Base-by-base conservation (phyloP, 2,113 vertebrate genomes). In the Eurypyga helias region DNA sequence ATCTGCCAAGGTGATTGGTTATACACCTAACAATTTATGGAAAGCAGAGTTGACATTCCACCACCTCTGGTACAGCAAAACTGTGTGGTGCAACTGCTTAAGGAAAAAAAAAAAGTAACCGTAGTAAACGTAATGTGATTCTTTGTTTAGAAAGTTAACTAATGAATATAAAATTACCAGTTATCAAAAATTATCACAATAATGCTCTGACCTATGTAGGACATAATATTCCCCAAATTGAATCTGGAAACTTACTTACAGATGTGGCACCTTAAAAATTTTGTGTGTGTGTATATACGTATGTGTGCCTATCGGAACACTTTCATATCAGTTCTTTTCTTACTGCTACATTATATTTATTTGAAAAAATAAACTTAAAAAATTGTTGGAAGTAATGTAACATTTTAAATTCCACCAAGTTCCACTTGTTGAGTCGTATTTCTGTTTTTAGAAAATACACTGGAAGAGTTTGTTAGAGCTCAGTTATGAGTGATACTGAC, bases 101-200 rank as follows among this genome's bases (percentile, higher is more conserved):
- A 70, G 54, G 17, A 4, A 6, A 6, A n/a, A 20, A n/a, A 31
- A 29, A 29, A 55, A 36, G 10, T 36, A 70, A 64, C 29, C 3
- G 3, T 34, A 19, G 23, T 60, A 75, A 55, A 45, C 62, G 10
- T 16, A 73, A n/a, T 5, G 0, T 13, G 0, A n/a, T n/a, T n/a
- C n/a, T 33, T 72, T 84, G 24, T 67, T 43, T 67, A 45, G 51
- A 15, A 81, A 78, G 28, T 52, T 65, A 89, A 28, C 9, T 77
- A 31, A 7, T 41, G 49, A 51, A 61, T 78, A 28, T 2, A 38
- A 90, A 84, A 49, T 65, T 54, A 49, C 54, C 7, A 23, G 3
- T 19, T 75, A 7, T 88, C 38, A n/a, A n/a, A n/a, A n/a, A 24
- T 17, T 80, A 49, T 80, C 83, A 55, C 5, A 12, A 4, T 45